A percentile compares a stretch with the other conserved stretches of the same genome.
Evolutionary conservation across 2,113 vertebrate genomes (phyloP).

Genomic region (Melanostigma gelatinosum): DNA sequence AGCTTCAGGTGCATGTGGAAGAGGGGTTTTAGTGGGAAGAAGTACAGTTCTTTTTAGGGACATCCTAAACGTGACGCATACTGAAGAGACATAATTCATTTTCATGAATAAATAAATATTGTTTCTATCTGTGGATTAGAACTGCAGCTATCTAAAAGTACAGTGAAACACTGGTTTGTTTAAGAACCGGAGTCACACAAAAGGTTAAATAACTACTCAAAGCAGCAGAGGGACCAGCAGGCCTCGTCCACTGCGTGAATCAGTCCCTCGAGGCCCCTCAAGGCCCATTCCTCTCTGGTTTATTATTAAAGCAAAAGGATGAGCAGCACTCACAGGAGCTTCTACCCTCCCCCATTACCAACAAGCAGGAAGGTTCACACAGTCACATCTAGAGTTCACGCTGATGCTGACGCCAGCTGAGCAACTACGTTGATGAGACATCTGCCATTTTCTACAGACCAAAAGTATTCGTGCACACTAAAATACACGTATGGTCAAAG

Average conservation of each 20-base stretch:
- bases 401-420: slow-evolving; percentile 57
- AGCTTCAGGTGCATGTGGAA: neutral
- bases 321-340: slow-evolving; percentile 57
- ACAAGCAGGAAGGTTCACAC: slow-evolving; percentile 57
- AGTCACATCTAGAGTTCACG: slow-evolving; percentile 54
- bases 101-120: neutral
- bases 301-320: slow-evolving; percentile 80
- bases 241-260: slow-evolving; percentile 60
- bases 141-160: neutral
- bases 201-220: slow-evolving; percentile 33
- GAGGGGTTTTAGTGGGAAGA: neutral
- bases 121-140: neutral
- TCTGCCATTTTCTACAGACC: slow-evolving; percentile 26
- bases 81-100: neutral
- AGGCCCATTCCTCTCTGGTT: slow-evolving; percentile 77
- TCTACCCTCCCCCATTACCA: slow-evolving; percentile 56
- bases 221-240: slow-evolving; percentile 31
- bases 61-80: neutral
- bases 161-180: slow-evolving; percentile 33
- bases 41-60: neutral
- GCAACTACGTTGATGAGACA: slow-evolving; percentile 39
- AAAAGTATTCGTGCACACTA: neutral
- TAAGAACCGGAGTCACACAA: neutral
- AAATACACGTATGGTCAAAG: neutral
- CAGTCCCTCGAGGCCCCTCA: slow-evolving; percentile 52